Evolutionary conservation across 2,113 vertebrate genomes (phyloP).

Genomic region (Pollimyrus isidori): DNA sequence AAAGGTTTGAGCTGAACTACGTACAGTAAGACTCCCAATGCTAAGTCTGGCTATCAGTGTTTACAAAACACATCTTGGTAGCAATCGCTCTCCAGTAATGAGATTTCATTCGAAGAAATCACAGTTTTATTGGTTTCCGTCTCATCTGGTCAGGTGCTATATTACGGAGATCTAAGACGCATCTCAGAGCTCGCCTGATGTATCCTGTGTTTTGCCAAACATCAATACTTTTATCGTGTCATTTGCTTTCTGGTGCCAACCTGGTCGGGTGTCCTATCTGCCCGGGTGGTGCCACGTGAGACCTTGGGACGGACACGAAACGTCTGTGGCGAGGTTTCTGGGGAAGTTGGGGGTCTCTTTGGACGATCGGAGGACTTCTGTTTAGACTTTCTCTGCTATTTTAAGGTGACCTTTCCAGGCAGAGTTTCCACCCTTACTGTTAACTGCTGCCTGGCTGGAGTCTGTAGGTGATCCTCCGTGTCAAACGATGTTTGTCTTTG

Average conservation of each 20-base stretch:
- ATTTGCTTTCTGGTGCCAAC: neutral
- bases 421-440: neutral
- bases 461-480: neutral
- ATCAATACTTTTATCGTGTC: neutral
- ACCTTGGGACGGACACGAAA: neutral
- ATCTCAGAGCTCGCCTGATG: neutral
- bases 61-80: neutral
- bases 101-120: neutral
- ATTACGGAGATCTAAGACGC: neutral
- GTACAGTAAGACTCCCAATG: neutral
- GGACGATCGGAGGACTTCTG: conserved; percentile 1
- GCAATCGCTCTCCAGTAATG: neutral
- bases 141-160: neutral
- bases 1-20: neutral
- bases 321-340: neutral
- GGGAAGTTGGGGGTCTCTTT: conserved; percentile 4
- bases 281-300: neutral
- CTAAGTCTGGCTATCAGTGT: neutral
- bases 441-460: neutral
- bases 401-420: neutral
- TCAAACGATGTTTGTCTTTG: neutral
- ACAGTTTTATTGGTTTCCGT: neutral
- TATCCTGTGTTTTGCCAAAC: neutral
- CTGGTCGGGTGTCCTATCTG: neutral
- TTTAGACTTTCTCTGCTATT: neutral